Evolutionary conservation across 2,797 vertebrate species (phyloP).

Genomic region (Danio aesculapii): DNA sequence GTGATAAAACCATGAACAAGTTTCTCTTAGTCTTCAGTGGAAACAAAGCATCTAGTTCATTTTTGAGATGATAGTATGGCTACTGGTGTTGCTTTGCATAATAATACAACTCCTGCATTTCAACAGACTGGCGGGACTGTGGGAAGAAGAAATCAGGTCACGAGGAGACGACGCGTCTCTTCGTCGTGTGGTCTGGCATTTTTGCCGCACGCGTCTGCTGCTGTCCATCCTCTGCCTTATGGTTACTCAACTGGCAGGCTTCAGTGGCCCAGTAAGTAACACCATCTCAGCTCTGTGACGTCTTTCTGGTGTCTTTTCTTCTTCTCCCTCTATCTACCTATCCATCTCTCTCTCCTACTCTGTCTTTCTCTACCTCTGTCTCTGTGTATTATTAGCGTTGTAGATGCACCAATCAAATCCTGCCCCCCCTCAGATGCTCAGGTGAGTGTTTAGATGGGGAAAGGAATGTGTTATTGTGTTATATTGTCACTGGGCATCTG

Average conservation of each 20-base stretch:
- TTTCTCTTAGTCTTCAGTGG: too few species aligned
- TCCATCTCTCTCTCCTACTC: neutral
- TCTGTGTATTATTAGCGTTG: slow-evolving; percentile 57
- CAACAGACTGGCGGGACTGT: slow-evolving; percentile 85
- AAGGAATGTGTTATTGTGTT: slow-evolving; percentile 42
- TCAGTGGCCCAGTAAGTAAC: slow-evolving; percentile 95
- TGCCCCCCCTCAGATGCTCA: slow-evolving; percentile 57
- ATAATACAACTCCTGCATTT: neutral
- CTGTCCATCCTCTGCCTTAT: slow-evolving; percentile 92
- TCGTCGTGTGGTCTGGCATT: slow-evolving; percentile 85
- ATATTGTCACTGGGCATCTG: slow-evolving; percentile 35
- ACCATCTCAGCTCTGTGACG: slow-evolving; percentile 58
- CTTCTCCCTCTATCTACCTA: slow-evolving; percentile 47
- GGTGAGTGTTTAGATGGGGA: slow-evolving; percentile 67
- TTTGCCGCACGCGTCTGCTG: slow-evolving; percentile 90
- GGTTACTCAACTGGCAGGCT: slow-evolving; percentile 92
- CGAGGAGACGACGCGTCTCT: slow-evolving; percentile 85
- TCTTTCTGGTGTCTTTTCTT: slow-evolving; percentile 53
- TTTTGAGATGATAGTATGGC: too few species aligned
- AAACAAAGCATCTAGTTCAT: too few species aligned
- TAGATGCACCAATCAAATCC: slow-evolving; percentile 50
- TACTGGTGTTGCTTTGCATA: neutral
- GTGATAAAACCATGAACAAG: too few species aligned
- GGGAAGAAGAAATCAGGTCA: slow-evolving; percentile 86
- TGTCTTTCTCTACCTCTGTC: slow-evolving; percentile 23